Evolutionary conservation across 2,113 vertebrate genomes (phyloP).

Genomic region (Telmatochromis sp.): DNA sequence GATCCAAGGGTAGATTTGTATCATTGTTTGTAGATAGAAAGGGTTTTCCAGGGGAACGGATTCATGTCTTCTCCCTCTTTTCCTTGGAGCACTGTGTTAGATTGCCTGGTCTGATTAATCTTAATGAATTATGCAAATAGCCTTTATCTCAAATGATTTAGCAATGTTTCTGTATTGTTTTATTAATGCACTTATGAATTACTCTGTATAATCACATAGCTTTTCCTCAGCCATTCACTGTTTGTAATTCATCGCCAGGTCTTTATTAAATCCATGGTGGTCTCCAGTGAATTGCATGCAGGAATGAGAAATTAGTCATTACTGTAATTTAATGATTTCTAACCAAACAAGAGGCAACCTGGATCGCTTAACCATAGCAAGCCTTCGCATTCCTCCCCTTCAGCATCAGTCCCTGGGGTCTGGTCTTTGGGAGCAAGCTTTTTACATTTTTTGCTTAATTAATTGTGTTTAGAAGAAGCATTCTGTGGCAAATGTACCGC

Average conservation of each 20-base stretch:
- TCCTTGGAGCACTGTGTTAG: slow-evolving; percentile 49
- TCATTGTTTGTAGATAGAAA: slow-evolving; percentile 73
- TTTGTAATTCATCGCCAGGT: slow-evolving; percentile 71
- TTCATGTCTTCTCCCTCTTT: slow-evolving; percentile 45
- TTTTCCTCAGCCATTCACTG: slow-evolving; percentile 43
- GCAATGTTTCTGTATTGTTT: slow-evolving; percentile 77
- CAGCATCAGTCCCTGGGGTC: slow-evolving; percentile 36
- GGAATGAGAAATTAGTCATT: slow-evolving; percentile 79
- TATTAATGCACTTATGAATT: slow-evolving; percentile 77
- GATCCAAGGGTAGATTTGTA: slow-evolving; percentile 73
- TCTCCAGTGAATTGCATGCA: slow-evolving; percentile 65
- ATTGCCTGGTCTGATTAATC: slow-evolving; percentile 74
- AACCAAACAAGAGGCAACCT: slow-evolving; percentile 70
- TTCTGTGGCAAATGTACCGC: slow-evolving; percentile 50
- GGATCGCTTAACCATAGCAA: slow-evolving; percentile 51
- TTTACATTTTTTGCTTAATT: slow-evolving; percentile 67
- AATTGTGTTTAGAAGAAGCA: slow-evolving; percentile 65
- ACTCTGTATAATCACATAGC: slow-evolving; percentile 70
- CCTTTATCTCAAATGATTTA: slow-evolving; percentile 76
- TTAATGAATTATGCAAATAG: slow-evolving; percentile 79
- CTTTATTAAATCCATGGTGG: slow-evolving; percentile 75
- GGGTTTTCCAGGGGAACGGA: slow-evolving; percentile 48
- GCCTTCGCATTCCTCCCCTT: background rate
- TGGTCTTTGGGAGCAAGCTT: slow-evolving; percentile 63
- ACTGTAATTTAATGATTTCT: slow-evolving; percentile 79